Evolutionary conservation across 2,113 vertebrate species (phyloP).

Genomic region (Apodemus speciosus): DNA sequence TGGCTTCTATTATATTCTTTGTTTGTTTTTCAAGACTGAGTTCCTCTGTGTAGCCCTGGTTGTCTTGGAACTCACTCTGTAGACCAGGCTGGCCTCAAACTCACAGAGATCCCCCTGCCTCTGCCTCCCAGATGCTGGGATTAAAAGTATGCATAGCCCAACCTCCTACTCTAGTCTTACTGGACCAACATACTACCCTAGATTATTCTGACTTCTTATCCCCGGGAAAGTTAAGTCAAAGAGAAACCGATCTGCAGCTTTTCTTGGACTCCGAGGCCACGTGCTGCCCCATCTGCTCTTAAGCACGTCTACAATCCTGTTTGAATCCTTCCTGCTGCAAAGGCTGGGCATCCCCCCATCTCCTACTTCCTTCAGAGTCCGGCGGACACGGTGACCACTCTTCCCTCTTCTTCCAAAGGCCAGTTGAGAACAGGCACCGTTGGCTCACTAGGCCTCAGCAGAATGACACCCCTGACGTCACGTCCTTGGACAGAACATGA

Average conservation of each 20-base stretch:
- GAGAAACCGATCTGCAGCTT: neutral
- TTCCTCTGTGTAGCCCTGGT: neutral
- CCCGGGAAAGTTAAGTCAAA: neutral
- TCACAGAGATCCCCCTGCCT: neutral
- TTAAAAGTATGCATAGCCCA: rapidly evolving
- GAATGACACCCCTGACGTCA: rapidly evolving
- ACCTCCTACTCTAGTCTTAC: neutral
- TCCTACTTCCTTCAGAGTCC: neutral
- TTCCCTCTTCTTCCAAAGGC: neutral
- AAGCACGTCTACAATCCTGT: neutral
- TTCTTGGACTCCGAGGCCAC: neutral
- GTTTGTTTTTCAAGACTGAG: neutral
- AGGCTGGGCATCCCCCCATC: neutral
- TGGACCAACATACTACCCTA: neutral
- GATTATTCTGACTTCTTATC: neutral
- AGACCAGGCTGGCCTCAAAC: neutral
- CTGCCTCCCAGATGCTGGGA: neutral
- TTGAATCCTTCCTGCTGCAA: neutral
- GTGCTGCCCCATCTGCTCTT: rapidly evolving
- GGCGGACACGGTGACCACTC: neutral
- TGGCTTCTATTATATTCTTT: neutral
- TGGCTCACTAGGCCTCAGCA: neutral
- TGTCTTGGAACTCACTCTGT: neutral
- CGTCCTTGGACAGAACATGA: rapidly evolving
- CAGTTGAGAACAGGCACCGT: neutral